A percentile compares a stretch with the other conserved stretches of the same genome.
Evolutionary conservation across 2,113 vertebrate species (phyloP).

Genomic region (Damaliscus lunatus): DNA sequence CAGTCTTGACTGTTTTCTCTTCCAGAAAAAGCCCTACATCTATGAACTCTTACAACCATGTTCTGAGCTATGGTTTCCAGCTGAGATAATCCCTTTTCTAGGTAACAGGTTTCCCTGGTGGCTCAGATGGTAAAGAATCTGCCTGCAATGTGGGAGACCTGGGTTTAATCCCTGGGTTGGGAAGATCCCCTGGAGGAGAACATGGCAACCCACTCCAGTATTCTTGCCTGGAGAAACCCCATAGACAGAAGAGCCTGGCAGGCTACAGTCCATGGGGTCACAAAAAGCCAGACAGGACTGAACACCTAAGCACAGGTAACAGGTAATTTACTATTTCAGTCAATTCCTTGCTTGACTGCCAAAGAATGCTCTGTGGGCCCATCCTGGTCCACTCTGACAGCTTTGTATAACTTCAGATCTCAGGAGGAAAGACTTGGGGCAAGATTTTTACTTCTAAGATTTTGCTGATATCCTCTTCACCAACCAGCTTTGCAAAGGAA

Average conservation of each 20-base stretch:
- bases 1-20: neutral
- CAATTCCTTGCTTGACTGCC: neutral
- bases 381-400: neutral
- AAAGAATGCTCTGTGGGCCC: neutral
- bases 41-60: neutral
- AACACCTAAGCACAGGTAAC: neutral
- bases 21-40: neutral
- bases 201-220: neutral
- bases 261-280: neutral
- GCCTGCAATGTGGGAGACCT: neutral
- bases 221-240: neutral
- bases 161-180: neutral
- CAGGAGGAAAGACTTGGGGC: neutral
- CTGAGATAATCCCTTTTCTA: neutral
- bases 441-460: neutral
- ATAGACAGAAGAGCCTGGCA: neutral
- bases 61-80: neutral
- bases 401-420: neutral
- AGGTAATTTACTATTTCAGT: neutral
- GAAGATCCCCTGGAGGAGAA: neutral
- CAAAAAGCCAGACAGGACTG: neutral
- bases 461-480: neutral
- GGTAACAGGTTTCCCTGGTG: neutral
- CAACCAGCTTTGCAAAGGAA: neutral
- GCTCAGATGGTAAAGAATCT: neutral